These are phyloP conservation scores for Acanthurus tractus DNA, from an alignment of 2,797 vertebrate genomes.

Conservation along the genomic window DNA sequence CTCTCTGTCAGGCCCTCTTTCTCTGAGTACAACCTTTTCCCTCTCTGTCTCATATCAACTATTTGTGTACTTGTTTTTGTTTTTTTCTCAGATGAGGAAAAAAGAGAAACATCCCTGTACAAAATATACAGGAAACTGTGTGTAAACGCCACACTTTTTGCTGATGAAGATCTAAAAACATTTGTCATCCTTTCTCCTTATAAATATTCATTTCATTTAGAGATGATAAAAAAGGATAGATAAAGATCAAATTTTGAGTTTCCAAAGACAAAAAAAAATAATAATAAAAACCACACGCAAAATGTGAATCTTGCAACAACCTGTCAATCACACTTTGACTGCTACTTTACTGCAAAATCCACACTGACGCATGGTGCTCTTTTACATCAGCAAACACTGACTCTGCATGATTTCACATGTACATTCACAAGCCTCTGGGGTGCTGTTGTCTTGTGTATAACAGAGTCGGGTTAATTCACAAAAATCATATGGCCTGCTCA, in stretches of 20 bases:
- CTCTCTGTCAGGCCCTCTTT: constrained; percentile 34
- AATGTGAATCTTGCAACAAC: constrained; percentile 62
- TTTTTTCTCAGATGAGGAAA: constrained; percentile 37
- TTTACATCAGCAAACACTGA: constrained; percentile 52
- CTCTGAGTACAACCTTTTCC: constrained; percentile 20
- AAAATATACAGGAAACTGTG: constrained; percentile 62
- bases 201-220: constrained; percentile 15
- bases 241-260: background rate
- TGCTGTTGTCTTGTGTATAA: constrained; percentile 83
- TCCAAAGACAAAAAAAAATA: constrained; percentile 3
- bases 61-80: constrained; percentile 11
- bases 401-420: constrained; percentile 81
- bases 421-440: constrained; percentile 92
- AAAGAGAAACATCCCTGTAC: constrained; percentile 62
- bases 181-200: constrained; percentile 12
- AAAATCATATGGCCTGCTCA: constrained; percentile 81
- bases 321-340: constrained; percentile 67
- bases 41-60: constrained; percentile 37
- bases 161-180: constrained; percentile 57
- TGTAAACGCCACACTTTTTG: constrained; percentile 32
- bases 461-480: constrained; percentile 87
- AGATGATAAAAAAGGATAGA: too few relatives aligned
- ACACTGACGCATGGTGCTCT: constrained; percentile 54
- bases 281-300: constrained; percentile 39
- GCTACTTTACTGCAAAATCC: constrained; percentile 79